A percentile compares a stretch with the other conserved stretches of the same genome.
Conservation (phyloP, 2,113 vertebrate genomes). For the Cryptotis parvus region DNA sequence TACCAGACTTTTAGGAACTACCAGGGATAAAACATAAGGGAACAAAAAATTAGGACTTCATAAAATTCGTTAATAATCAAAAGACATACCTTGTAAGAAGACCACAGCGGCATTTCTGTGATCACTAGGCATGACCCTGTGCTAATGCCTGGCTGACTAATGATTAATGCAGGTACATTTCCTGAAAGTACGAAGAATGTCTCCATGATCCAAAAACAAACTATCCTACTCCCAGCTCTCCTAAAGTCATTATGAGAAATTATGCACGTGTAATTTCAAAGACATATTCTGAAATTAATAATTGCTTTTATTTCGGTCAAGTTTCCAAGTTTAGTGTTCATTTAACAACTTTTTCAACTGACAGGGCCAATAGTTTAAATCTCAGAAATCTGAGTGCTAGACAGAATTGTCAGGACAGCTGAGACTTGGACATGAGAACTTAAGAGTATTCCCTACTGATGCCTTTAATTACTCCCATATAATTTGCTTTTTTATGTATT, state of each 20-base stretch:
- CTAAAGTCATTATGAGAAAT: conserved; percentile 56
- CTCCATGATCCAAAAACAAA: conserved; percentile 71
- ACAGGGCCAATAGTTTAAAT: conserved; percentile 31
- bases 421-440: conserved; percentile 6
- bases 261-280: conserved; percentile 31
- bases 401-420: conserved; percentile 28
- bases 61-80: conserved; percentile 63
- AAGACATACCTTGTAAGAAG: conserved; percentile 65
- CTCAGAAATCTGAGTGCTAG: not conserved
- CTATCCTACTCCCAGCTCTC: conserved; percentile 6
- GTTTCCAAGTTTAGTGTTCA: conserved; percentile 22
- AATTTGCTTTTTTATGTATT: too few relatives aligned
- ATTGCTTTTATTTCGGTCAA: conserved; percentile 19
- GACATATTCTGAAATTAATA: conserved; percentile 35
- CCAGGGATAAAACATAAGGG: conserved; percentile 4
- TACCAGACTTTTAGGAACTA: too few relatives aligned
- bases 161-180: conserved; percentile 82
- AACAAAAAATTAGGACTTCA: conserved; percentile 8
- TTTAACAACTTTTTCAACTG: conserved; percentile 18
- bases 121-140: conserved; percentile 85
- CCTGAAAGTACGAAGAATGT: conserved; percentile 80
- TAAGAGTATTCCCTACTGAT: not conserved
- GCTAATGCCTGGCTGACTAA: conserved; percentile 77
- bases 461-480: too few relatives aligned
- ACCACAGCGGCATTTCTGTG: conserved; percentile 81